Percentiles rank a stretch among this genome's conserved stretches.
Conservation (phyloP, 1,140 invertebrate genomes). For the Penaeus vannamei region DNA sequence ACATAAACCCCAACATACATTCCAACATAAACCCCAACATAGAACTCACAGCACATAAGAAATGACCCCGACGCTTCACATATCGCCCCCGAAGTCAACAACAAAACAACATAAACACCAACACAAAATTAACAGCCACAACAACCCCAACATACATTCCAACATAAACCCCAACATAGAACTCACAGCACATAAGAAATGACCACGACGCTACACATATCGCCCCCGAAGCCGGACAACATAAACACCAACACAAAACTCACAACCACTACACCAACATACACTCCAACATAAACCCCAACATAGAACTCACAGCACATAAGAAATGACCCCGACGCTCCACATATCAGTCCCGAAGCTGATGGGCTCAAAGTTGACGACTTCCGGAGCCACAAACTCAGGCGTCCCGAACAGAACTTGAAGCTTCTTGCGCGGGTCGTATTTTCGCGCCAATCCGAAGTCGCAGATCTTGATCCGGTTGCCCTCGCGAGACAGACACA, state of each 20-base stretch:
- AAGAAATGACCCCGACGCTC: conserved; percentile 97
- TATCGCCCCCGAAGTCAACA: conserved; percentile 94
- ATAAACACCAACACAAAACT: not conserved
- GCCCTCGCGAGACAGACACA: conserved; percentile 93
- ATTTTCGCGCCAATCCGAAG: conserved; percentile 94
- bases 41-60: conserved; percentile 95
- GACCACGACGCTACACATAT: conserved; percentile 98
- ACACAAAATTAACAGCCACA: not conserved
- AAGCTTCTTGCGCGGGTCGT: conserved; percentile 91
- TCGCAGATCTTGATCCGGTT: conserved; percentile 99
- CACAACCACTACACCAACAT: not conserved
- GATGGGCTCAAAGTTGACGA: conserved; percentile 98
- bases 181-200: conserved; percentile 98
- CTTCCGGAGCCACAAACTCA: conserved; percentile 98
- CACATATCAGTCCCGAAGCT: conserved; percentile 97
- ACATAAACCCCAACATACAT: not conserved
- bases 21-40: not conserved
- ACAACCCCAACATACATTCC: not conserved
- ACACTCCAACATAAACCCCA: not conserved
- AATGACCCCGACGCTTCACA: conserved; percentile 98
- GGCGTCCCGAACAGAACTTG: conserved; percentile 97
- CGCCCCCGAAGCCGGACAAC: conserved; percentile 82
- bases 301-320: conserved; percentile 90
- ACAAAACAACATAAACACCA: not conserved
- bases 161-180: not conserved